Evolutionary conservation across 2,888 invertebrate species (phyloP).

Genomic region (Andrena dorsata): DNA sequence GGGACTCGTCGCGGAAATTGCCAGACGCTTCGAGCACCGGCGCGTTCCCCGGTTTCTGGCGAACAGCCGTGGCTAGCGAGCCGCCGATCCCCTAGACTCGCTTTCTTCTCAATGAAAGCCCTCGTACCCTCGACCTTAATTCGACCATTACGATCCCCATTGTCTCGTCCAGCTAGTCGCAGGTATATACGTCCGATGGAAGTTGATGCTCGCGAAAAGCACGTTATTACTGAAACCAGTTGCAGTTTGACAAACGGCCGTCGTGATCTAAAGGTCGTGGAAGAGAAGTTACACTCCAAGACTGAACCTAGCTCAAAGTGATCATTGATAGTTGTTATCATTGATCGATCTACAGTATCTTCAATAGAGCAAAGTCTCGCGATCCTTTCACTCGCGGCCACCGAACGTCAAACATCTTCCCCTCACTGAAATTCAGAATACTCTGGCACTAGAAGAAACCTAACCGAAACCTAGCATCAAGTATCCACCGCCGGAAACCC

Average conservation of each 20-base stretch:
- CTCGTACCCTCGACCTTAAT: slow-evolving; percentile 55
- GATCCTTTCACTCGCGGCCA: background rate
- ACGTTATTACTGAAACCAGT: background rate
- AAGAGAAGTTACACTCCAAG: background rate
- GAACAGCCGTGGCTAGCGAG: slow-evolving; percentile 24
- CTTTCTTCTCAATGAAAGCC: slow-evolving; percentile 46
- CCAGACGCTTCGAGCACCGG: slow-evolving; percentile 6
- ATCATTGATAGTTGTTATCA: no score
- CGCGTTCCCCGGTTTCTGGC: slow-evolving; percentile 25
- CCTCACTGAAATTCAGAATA: background rate
- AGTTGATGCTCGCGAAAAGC: background rate
- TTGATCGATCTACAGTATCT: no score
- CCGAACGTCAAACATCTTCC: background rate
- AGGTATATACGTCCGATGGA: background rate
- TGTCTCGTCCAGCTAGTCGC: slow-evolving; percentile 8
- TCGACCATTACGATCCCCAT: slow-evolving; percentile 51
- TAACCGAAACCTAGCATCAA: background rate
- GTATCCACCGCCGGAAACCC: no score
- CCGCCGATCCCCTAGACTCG: slow-evolving; percentile 44
- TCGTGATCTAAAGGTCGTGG: background rate
- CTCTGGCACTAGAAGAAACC: background rate
- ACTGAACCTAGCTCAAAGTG: no score
- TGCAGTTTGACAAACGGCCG: background rate
- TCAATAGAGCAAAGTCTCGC: no score
- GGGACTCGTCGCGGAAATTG: slow-evolving; percentile 10